Percentiles rank a stretch among this genome's conserved stretches.
Conservation (phyloP, 2,888 invertebrate species). For the Aplocera efformata region DNA sequence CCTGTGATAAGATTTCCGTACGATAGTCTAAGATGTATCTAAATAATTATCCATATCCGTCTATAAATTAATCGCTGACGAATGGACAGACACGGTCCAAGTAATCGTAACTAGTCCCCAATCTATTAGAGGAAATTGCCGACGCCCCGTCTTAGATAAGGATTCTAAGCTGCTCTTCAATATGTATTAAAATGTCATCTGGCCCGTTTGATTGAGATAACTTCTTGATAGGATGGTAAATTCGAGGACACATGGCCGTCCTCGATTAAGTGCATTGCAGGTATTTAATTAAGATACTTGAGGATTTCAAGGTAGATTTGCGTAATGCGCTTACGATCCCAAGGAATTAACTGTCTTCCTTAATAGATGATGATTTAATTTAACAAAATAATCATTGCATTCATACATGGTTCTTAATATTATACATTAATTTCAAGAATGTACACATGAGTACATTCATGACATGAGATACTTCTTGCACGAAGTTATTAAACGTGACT, state of each 20-base stretch:
- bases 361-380: no score
- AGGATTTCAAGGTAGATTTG: no score
- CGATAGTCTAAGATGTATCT: conserved; percentile 27
- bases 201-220: conserved; percentile 19
- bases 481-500: no score
- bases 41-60: conserved; percentile 39
- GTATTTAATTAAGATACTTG: no score
- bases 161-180: conserved; percentile 36
- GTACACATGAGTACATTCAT: no score
- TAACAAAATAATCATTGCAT: no score
- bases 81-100: conserved; percentile 41
- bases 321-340: no score
- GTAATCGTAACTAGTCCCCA: conserved; percentile 54
- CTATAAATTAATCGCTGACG: conserved; percentile 58
- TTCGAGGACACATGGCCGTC: no score
- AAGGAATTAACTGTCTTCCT: no score
- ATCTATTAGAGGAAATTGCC: conserved; percentile 77
- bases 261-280: background rate
- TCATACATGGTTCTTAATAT: no score
- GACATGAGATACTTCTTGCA: no score
- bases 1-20: background rate
- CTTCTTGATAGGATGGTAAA: conserved; percentile 8
- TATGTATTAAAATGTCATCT: conserved; percentile 39
- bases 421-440: no score
- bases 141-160: conserved; percentile 68